A percentile compares a stretch with the other conserved stretches of the same genome.
These are phyloP conservation scores for Pseudomugil tenellus DNA, from an alignment of 2,797 vertebrate species.

Conservation along the genomic window DNA sequence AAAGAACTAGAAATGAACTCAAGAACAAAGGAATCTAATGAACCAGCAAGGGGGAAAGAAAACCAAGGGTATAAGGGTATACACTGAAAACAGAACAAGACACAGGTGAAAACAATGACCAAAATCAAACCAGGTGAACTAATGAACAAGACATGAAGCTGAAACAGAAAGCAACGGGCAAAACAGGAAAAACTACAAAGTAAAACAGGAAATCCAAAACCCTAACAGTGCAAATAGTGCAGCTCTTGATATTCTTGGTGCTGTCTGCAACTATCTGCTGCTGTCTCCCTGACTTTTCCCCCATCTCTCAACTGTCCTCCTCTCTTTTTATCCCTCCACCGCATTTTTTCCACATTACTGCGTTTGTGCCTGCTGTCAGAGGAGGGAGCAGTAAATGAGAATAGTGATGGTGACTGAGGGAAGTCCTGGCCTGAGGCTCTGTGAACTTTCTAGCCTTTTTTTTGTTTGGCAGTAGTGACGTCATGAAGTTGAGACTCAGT, in stretches of 20 bases:
- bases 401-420: conserved; percentile 67
- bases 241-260: conserved; percentile 36
- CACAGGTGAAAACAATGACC: no score
- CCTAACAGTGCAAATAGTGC: conserved; percentile 4
- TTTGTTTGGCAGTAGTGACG: conserved; percentile 33
- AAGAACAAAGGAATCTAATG: no score
- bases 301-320: conserved; percentile 34
- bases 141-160: no score
- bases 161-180: no score
- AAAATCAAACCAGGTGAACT: no score
- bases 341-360: conserved; percentile 51
- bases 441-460: conserved; percentile 22
- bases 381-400: conserved; percentile 68
- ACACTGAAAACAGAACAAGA: no score
- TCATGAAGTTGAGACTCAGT: conserved; percentile 51
- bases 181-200: no score
- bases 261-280: conserved; percentile 51
- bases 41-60: no score
- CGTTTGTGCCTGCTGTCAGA: conserved; percentile 43
- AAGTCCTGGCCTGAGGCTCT: conserved; percentile 66
- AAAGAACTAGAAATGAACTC: no score
- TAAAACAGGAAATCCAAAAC: no score
- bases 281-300: conserved; percentile 24
- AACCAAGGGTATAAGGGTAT: no score
- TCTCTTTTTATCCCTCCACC: conserved; percentile 15